Conservation (phyloP, 1,140 invertebrate genomes). For the Caenorhabditis tropicalis region DNA sequence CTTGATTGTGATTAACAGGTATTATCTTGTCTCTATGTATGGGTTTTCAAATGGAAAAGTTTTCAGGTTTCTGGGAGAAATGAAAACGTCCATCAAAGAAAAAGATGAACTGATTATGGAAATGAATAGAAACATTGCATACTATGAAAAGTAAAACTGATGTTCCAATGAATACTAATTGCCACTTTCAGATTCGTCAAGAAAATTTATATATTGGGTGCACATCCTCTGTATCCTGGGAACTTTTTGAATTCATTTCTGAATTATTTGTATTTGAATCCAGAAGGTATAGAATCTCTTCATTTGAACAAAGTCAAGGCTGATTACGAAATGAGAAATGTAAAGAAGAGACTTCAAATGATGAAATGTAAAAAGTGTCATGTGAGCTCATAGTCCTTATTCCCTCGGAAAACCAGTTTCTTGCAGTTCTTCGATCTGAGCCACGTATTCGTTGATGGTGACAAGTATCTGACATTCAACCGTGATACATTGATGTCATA, state of each 20-base stretch:
- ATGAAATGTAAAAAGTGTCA: background rate
- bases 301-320: background rate
- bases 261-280: background rate
- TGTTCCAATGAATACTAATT: background rate
- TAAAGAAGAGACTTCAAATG: background rate
- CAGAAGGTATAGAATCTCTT: slow-evolving; percentile 1
- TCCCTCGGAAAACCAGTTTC: background rate
- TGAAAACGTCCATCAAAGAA: background rate
- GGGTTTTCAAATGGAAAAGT: background rate
- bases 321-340: background rate
- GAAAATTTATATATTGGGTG: background rate
- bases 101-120: background rate
- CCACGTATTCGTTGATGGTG: background rate
- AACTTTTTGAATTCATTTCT: background rate
- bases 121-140: background rate
- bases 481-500: background rate
- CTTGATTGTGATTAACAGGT: background rate
- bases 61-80: background rate
- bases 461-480: background rate
- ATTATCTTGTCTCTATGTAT: background rate
- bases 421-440: background rate
- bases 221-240: background rate
- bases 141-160: background rate
- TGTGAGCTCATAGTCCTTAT: background rate
- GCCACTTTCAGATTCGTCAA: background rate